Percentiles rank a stretch among this genome's conserved stretches.
These are phyloP conservation scores for Calephelis virginiensis DNA, from an alignment of 1,140 invertebrate genomes.

Conservation along the genomic window DNA sequence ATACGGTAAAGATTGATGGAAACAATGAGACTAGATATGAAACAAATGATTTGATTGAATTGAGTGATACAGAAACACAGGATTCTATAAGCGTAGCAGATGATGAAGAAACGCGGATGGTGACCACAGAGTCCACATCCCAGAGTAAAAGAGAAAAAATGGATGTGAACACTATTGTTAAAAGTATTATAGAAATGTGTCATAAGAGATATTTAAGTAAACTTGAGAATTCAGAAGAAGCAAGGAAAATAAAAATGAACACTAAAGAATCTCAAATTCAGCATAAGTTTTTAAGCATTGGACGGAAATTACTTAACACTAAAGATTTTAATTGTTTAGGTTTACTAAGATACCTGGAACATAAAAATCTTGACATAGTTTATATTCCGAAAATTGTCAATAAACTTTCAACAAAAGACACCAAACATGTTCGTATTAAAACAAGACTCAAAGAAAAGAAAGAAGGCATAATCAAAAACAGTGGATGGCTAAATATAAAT, in stretches of 20 bases:
- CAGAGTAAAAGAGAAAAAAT: slow-evolving; percentile 3
- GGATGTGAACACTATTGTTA: slow-evolving; percentile 22
- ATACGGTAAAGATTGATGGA: slow-evolving; percentile 40
- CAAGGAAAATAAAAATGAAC: slow-evolving; percentile 22
- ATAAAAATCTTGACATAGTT: slow-evolving; percentile 53
- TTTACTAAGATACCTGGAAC: slow-evolving; percentile 55
- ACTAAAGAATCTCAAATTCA: slow-evolving; percentile 38
- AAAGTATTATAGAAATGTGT: slow-evolving; percentile 41
- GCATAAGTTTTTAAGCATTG: slow-evolving; percentile 64
- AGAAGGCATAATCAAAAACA: slow-evolving; percentile 27
- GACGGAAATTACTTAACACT: slow-evolving; percentile 53
- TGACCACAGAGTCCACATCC: background rate
- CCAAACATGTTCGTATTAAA: slow-evolving; percentile 14
- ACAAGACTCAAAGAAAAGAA: slow-evolving; percentile 21
- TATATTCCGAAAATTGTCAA: slow-evolving; percentile 38
- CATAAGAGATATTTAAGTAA: slow-evolving; percentile 43
- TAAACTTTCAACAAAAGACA: slow-evolving; percentile 37
- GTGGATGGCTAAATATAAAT: slow-evolving; percentile 37
- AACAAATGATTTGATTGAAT: slow-evolving; percentile 37
- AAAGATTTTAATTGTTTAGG: slow-evolving; percentile 51
- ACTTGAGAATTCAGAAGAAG: slow-evolving; percentile 27
- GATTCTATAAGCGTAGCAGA: slow-evolving; percentile 19
- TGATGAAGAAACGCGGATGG: slow-evolving; percentile 1
- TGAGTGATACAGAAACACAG: slow-evolving; percentile 46
- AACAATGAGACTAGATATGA: slow-evolving; percentile 18